Evolutionary conservation across 2,888 invertebrate species (phyloP).

Genomic region (Euzetes globulus): DNA sequence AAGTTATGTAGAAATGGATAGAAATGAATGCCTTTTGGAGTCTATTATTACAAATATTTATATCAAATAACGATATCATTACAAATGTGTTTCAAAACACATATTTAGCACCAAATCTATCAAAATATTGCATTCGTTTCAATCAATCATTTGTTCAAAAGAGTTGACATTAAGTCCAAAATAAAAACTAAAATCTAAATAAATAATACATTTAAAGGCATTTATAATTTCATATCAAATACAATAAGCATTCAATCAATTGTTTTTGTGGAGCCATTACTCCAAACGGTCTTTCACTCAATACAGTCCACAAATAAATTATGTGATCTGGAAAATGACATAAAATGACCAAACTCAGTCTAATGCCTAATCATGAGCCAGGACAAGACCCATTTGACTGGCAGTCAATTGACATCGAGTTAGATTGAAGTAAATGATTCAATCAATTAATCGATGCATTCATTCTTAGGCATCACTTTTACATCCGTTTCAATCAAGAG

Average conservation of each 20-base stretch:
- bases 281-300: neutral
- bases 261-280: constrained; percentile 8
- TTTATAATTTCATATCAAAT: neutral
- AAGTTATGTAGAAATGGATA: neutral
- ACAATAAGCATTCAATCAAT: neutral
- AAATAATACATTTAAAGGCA: neutral
- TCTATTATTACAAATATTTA: neutral
- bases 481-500: constrained; percentile 23
- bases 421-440: neutral
- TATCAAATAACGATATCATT: neutral
- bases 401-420: neutral
- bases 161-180: neutral
- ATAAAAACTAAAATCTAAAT: neutral
- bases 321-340: neutral
- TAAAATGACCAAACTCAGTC: too few species aligned
- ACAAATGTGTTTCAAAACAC: neutral
- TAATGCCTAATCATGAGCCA: too few species aligned
- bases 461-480: constrained; percentile 1
- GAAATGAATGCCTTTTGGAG: too few species aligned
- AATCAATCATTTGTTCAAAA: neutral
- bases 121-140: neutral
- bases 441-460: neutral
- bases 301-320: neutral
- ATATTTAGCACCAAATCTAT: neutral
- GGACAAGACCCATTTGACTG: too few species aligned